These are phyloP conservation scores for Microchrysa polita DNA, from an alignment of 2,888 invertebrate species.

Conservation along the genomic window DNA sequence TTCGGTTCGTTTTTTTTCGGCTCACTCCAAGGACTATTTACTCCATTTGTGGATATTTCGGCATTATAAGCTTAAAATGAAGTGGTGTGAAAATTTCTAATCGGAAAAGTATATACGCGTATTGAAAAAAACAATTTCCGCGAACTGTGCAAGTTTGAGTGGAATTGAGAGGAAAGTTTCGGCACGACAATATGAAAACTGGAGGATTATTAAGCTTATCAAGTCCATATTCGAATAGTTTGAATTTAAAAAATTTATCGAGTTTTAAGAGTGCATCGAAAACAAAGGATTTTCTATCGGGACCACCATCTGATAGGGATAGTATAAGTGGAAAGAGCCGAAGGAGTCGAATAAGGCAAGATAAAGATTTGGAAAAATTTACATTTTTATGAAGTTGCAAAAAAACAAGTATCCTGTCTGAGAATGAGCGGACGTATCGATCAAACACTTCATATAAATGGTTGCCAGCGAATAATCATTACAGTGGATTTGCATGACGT, in stretches of 20 bases:
- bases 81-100: background rate
- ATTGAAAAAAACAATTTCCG: background rate
- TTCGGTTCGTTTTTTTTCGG: background rate
- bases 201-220: constrained; percentile 55
- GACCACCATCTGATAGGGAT: constrained; percentile 59
- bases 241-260: constrained; percentile 6
- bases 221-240: constrained; percentile 20
- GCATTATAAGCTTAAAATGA: background rate
- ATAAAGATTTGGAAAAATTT: constrained; percentile 9
- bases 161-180: background rate
- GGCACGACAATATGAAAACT: constrained; percentile 58
- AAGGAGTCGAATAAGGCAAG: constrained; percentile 57
- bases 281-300: constrained; percentile 44
- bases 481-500: too few relatives aligned
- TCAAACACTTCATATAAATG: constrained; percentile 29
- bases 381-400: background rate
- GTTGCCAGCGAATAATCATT: too few relatives aligned
- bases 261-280: constrained; percentile 20
- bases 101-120: too few relatives aligned
- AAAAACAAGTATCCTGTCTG: background rate
- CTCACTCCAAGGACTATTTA: background rate
- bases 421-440: background rate
- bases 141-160: background rate
- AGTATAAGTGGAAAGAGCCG: constrained; percentile 59
- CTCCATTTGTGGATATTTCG: background rate